A percentile compares a stretch with the other conserved stretches of the same genome.
Evolutionary conservation across 2,113 vertebrate species (phyloP).

Genomic region (Microtus richardsoni): DNA sequence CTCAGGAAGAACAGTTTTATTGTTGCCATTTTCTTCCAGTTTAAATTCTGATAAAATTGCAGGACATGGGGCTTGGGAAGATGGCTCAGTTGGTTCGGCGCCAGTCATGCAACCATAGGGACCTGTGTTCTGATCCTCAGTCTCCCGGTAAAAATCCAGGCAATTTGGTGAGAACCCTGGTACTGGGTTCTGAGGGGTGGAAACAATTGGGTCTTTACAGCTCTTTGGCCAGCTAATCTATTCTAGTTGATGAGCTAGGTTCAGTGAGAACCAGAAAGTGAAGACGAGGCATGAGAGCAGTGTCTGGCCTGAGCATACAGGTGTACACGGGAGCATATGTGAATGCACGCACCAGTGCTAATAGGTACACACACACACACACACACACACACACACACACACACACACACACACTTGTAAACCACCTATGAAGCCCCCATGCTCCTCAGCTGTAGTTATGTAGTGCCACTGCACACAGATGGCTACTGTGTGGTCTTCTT

Average conservation of each 20-base stretch:
- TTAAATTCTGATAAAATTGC: not conserved
- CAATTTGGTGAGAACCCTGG: not conserved
- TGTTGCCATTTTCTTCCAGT: not conserved
- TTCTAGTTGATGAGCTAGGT: not conserved
- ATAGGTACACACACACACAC: not conserved
- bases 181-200: not conserved
- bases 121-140: not conserved
- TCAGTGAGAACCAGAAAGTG: not conserved
- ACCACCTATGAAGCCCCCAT: accelerated
- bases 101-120: not conserved
- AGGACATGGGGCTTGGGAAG: too few relatives aligned
- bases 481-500: accelerated
- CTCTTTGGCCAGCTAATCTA: not conserved
- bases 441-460: accelerated
- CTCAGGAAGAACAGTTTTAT: accelerated
- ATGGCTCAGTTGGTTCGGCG: not conserved
- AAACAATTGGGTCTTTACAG: not conserved
- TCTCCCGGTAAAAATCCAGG: not conserved
- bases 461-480: accelerated
- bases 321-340: too few relatives aligned
- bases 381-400: not conserved
- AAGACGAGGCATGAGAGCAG: not conserved
- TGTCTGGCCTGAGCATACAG: not conserved
- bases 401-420: not conserved
- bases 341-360: not conserved